Conservation (phyloP, 1,140 invertebrate species). For the Drosophila melanogaster region Release_6_plus_ISO1_MT NT_037436.4:12139501-12140000, state of each 20-base stretch:
- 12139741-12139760: conserved; percentile 51
- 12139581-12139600: conserved; percentile 3
- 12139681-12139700: conserved; percentile 17
- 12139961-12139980: conserved; percentile 53
- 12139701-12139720: conserved; percentile 26
- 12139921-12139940: conserved; percentile 42
- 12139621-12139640: conserved; percentile 31
- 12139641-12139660: conserved; percentile 5
- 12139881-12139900: conserved; percentile 44
- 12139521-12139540: background rate
- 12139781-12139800: conserved; percentile 40
- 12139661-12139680: conserved; percentile 6
- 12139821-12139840: conserved; percentile 16
- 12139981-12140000: conserved; percentile 52
- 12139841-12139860: conserved; percentile 5
- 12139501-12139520: background rate
- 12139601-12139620: conserved; percentile 21
- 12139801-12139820: conserved; percentile 58
- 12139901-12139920: conserved; percentile 62
- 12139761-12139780: conserved; percentile 41
- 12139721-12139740: conserved; percentile 49
- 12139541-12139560: background rate
- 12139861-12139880: conserved; percentile 15
- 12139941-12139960: conserved; percentile 70
- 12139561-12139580: conserved; percentile 1